A percentile compares a stretch with the other conserved stretches of the same genome.
Evolutionary conservation across 2,888 invertebrate genomes (phyloP).

Genomic region (Cheilosia scutellata): DNA sequence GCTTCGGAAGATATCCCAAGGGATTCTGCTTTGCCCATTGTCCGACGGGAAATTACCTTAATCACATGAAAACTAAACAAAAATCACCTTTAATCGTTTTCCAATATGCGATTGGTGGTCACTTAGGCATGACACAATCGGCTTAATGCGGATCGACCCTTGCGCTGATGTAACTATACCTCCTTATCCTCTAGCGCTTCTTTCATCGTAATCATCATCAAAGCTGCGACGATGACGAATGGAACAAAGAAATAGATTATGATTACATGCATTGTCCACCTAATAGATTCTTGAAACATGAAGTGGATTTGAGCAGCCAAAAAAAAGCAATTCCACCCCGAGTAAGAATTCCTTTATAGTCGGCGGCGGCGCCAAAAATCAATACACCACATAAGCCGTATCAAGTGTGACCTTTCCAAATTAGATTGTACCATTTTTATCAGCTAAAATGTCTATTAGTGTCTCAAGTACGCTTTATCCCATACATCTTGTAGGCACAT

Average conservation of each 20-base stretch:
- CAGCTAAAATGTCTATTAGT: constrained; percentile 68
- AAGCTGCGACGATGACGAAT: constrained; percentile 15
- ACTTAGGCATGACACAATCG: constrained; percentile 72
- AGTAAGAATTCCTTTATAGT: constrained; percentile 44
- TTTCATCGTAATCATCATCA: constrained; percentile 30
- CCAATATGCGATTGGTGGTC: constrained; percentile 74
- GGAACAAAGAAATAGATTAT: constrained; percentile 38
- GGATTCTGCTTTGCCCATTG: constrained; percentile 37
- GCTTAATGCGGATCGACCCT: constrained; percentile 57
- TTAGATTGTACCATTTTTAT: constrained; percentile 74
- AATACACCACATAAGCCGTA: constrained; percentile 73
- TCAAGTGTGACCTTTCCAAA: constrained; percentile 75
- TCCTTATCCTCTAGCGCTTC: background rate
- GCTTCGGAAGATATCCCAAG: constrained; percentile 64
- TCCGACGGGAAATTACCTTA: constrained; percentile 64
- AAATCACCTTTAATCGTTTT: constrained; percentile 75
- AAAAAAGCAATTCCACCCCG: constrained; percentile 18
- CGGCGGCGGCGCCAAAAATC: constrained; percentile 42
- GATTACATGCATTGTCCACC: constrained; percentile 19
- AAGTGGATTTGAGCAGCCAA: background rate
- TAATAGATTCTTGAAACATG: background rate
- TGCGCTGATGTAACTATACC: constrained; percentile 26
- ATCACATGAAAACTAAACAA: constrained; percentile 73
- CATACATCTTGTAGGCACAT: constrained; percentile 37
- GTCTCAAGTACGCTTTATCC: constrained; percentile 67